Evolutionary conservation across 2,797 vertebrate genomes (phyloP).

Genomic region (Periparus ater): DNA sequence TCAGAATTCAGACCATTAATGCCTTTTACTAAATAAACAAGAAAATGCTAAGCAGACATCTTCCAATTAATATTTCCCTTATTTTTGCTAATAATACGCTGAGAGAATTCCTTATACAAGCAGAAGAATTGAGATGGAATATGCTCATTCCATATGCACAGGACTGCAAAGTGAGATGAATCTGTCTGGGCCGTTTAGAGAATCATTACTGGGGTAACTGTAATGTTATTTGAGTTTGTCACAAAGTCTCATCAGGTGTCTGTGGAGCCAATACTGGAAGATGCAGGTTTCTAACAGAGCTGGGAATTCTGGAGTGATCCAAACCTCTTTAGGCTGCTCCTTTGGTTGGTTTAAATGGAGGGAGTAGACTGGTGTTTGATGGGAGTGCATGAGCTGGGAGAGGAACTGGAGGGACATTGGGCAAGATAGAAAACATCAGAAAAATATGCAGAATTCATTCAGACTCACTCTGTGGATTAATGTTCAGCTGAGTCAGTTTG

Average conservation of each 20-base stretch:
- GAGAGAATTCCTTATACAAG: not conserved
- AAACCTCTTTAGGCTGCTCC: not conserved
- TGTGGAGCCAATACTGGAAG: not conserved
- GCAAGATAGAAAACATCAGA: not conserved
- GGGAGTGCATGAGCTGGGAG: not conserved
- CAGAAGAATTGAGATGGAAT: not conserved
- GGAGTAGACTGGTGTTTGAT: not conserved
- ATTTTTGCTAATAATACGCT: not conserved
- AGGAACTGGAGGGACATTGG: not conserved
- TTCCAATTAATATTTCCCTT: not conserved
- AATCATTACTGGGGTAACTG: not conserved
- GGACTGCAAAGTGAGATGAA: not conserved
- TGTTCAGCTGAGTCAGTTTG: not conserved
- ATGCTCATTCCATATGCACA: rapidly evolving
- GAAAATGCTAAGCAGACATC: not conserved
- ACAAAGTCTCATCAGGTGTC: not conserved
- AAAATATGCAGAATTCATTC: not conserved
- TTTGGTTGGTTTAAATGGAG: not conserved
- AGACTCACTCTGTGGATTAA: not conserved
- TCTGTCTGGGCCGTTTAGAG: not conserved
- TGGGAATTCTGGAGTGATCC: not conserved
- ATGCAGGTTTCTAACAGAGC: not conserved
- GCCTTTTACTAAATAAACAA: not conserved
- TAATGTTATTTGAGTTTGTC: not conserved
- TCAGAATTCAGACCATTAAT: not conserved